These are phyloP conservation scores for Ambastaia sidthimunki DNA, from an alignment of 2,797 vertebrate species.

Conservation along the genomic window DNA sequence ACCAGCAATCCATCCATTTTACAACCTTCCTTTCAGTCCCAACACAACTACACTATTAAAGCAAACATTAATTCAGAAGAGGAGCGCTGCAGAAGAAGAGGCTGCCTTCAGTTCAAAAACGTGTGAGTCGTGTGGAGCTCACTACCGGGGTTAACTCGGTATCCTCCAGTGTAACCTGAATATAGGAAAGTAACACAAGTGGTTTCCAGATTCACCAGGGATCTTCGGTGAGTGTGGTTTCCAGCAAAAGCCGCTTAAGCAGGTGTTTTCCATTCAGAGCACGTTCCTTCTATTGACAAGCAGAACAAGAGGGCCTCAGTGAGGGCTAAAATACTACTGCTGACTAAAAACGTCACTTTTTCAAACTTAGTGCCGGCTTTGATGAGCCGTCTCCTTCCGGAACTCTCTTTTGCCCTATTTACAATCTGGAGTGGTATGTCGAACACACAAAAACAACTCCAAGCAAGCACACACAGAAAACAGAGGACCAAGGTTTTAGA, in stretches of 20 bases:
- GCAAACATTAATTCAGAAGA: background rate
- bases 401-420: slow-evolving; percentile 45
- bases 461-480: slow-evolving; percentile 40
- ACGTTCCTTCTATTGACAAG: slow-evolving; percentile 63
- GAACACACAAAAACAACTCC: slow-evolving; percentile 49
- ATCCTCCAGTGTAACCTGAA: slow-evolving; percentile 42
- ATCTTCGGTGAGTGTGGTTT: slow-evolving; percentile 54
- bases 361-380: slow-evolving; percentile 60
- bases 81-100: background rate
- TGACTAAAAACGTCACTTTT: slow-evolving; percentile 69
- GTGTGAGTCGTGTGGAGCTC: background rate
- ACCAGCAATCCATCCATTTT: background rate
- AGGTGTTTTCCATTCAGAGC: slow-evolving; percentile 63
- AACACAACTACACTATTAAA: background rate
- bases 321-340: slow-evolving; percentile 63
- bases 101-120: slow-evolving; percentile 13
- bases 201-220: slow-evolving; percentile 48
- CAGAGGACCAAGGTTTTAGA: slow-evolving; percentile 36
- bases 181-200: slow-evolving; percentile 48
- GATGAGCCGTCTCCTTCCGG: slow-evolving; percentile 56
- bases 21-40: background rate
- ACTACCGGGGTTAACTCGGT: slow-evolving; percentile 38
- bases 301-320: slow-evolving; percentile 64
- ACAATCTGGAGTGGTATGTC: slow-evolving; percentile 61
- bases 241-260: slow-evolving; percentile 58